Base-by-base conservation (phyloP, 2,888 invertebrate species). In the Drosophila hamatofila region DNA sequence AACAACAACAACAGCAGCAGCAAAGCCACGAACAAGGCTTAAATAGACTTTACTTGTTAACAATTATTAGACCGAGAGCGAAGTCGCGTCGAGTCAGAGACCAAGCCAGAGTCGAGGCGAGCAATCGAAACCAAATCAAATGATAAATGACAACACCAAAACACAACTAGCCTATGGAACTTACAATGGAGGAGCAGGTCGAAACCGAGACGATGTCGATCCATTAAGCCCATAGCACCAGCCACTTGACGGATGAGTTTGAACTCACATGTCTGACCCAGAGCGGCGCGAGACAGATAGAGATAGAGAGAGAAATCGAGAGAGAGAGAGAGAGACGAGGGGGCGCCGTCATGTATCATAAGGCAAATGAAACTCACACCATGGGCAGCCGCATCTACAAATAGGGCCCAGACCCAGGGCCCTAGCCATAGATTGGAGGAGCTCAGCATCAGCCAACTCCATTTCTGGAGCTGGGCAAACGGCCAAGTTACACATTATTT, bases 191-290 rank as follows among this genome's bases (percentile, higher is more conserved):
- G 66, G 78, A 75, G 76, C 75, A 76, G 80, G 76, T 76, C 78
- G 78, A 64, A 59, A 56, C 52, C 60, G 60, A 75, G 71, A 52
- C 78, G 71, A 79, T 82, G 88, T 89, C 90, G 86, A 90, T 88
- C 90, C 89, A 88, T 88, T 90, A 88, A 75, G 90, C 74, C 85
- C 75, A 85, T 76, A 75, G 73, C 83, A 72, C 89, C 66, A 81
- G 78, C 82, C 87, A 87, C 83, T 91, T 92, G 91, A 91, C 91
- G 91, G 91, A 91, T 91, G 91, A 86, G 91, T 91, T 92, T 91
- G 91, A 91, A 91, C 92, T 92, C 91, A 83, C 90, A 91, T 92
- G 85, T 81, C 85, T 91, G 91, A 91, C 91, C 91, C 84, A 86
- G 70, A 80, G 70, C 68, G 61, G 64, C 3, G 54, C 42, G 66